Base-by-base conservation (phyloP, 2,113 vertebrate species). In the Rafetus swinhoei region DNA sequence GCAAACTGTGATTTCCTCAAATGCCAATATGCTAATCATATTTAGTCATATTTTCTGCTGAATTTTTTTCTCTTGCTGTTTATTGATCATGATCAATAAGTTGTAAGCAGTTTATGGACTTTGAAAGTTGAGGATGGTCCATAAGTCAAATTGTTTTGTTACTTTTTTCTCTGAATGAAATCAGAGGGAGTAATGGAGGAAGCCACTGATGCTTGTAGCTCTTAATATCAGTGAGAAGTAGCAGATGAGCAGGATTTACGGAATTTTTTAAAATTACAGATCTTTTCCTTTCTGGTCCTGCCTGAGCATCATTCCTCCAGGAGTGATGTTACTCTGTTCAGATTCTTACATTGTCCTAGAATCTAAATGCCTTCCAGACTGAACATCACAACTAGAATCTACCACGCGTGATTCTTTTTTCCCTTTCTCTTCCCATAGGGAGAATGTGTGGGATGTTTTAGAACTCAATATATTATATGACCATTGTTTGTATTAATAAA, bases 241-340 rank as follows among this genome's bases (percentile, higher is more conserved):
- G 16, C 32, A 88, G 87, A 8, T 57, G 81, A 65, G 15, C 14
- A 69, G 65, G 15, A 69, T 69, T 69, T 69, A 69, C 15, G 29
- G 32, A 69, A 72, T 52, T 81, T 77, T 89, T 84, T 65, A 84
- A 94, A 95, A 94, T 87, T 35, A 25, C 27, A 57, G 60, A 79
- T 76, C 0, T 50, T 84, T 82, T 84, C 62, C 16, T 60, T 65
- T 60, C 84, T 84, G 76, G 90, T 62, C 50, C 94, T 89, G 88
- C 84, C 69, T 88, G 85, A 77, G 72, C 92, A 83, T 96, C 22
- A 90, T 4, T 89, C 72, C 35, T 84, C 54, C 56, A 69, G 81
- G 74, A 91, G 88, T 85, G 21, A 27, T 81, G 95, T 94, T 65
- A 84, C 91, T 29, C 27, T 93, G 27, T 45, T 84, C 77, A 72